Conservation (phyloP, 2,888 invertebrate genomes). For the Acrocyrtus sp. region DNA sequence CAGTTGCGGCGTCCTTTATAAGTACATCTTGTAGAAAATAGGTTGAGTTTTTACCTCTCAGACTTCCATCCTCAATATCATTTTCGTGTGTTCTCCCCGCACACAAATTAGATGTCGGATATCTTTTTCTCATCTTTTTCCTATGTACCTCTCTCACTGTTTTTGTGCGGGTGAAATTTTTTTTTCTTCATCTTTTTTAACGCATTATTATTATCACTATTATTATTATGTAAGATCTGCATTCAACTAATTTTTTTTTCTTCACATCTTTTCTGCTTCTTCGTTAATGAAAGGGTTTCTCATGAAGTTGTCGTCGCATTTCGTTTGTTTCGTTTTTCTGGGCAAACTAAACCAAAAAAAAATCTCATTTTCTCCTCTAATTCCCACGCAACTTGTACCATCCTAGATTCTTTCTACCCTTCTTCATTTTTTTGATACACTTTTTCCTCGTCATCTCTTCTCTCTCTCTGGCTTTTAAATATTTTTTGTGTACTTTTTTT, state of each 20-base stretch:
- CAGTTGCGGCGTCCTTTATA: slow-evolving; percentile 47
- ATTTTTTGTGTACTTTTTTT: no score
- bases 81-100: background rate
- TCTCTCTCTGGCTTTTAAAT: no score
- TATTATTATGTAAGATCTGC: slow-evolving; percentile 22
- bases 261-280: no score
- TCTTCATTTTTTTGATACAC: background rate
- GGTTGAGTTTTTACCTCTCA: no score
- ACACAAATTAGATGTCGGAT: slow-evolving; percentile 37
- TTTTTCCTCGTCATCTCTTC: background rate
- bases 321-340: no score
- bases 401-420: background rate
- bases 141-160: background rate
- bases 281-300: slow-evolving; percentile 39
- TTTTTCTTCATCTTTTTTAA: no score
- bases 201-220: no score
- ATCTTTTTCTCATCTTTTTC: slow-evolving; percentile 21
- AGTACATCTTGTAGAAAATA: slow-evolving; percentile 49
- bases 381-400: slow-evolving; percentile 35
- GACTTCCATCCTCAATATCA: background rate
- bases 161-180: background rate
- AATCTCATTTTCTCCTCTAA: no score
- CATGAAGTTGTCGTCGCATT: slow-evolving; percentile 5
- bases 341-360: no score
- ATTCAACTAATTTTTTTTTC: slow-evolving; percentile 28